Evolutionary conservation across 2,888 invertebrate genomes (phyloP).

Genomic region (Microctonus hyperodae): DNA sequence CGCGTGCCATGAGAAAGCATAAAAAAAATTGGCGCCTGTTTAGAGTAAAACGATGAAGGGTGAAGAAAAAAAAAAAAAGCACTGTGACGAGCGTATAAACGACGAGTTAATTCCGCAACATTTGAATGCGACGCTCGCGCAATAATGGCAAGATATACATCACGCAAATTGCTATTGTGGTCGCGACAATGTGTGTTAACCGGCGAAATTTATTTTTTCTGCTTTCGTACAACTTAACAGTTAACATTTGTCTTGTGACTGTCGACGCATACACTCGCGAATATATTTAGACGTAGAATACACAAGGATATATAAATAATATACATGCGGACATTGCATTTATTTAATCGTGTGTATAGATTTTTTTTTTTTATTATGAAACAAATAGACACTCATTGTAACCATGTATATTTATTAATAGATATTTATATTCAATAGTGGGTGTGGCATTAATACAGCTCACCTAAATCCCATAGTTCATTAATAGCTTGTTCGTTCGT

Average conservation of each 20-base stretch:
- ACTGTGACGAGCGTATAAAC: constrained; percentile 16
- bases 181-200: constrained; percentile 61
- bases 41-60: constrained; percentile 15
- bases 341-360: neutral
- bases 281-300: neutral
- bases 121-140: constrained; percentile 54
- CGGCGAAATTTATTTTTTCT: constrained; percentile 34
- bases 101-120: constrained; percentile 61
- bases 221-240: constrained; percentile 25
- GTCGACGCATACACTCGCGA: neutral
- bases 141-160: constrained; percentile 54
- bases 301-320: no score
- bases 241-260: constrained; percentile 10
- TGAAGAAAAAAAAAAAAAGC: constrained; percentile 24
- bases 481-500: constrained; percentile 43
- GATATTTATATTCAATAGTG: constrained; percentile 10
- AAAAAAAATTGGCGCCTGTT: constrained; percentile 31
- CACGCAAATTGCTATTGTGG: constrained; percentile 62
- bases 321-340: no score
- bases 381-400: neutral
- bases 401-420: neutral
- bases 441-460: constrained; percentile 31
- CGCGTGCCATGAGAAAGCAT: constrained; percentile 29
- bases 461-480: constrained; percentile 47
- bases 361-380: neutral